Evolutionary conservation across 2,797 vertebrate genomes (phyloP), one percentile per base, ranked within the genome.

Genomic region (Myotis planiceps): DNA sequence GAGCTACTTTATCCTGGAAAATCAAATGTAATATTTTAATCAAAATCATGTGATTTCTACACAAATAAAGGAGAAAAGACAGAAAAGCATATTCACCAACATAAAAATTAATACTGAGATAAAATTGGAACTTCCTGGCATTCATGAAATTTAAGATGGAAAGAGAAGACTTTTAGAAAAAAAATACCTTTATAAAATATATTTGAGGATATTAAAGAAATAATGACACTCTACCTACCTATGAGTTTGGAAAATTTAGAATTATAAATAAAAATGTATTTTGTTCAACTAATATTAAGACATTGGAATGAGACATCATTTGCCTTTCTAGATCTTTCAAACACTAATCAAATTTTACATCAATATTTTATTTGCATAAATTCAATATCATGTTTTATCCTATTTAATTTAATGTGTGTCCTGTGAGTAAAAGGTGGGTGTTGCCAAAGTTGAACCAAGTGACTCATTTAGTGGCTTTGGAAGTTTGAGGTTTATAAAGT

Each of bases 1-100:
- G 71, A 90, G 92, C 75, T 97, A 85, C 86, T 98, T 97, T 98
- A 98, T 98, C 97, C 97, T 98, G 75, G 83, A 98, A 98, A 98
- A 98, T 98, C 96, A 98, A 98, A 98, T 98, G 94, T 95, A 98
- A 97, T 95, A 97, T 97, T 98, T 98, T 98, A 98, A 98, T 98
- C 98, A 98, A 98, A 98, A 97, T 97, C 97, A 90, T 96, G 96
- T 97, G 97, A 98, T 92, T 98, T 98, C 98, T 98, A 80, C 89
- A 97, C 98, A 98, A 98, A 98, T 98, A 98, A 98, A 98, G 90
- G 93, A 98, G 96, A 97, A 98, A 98, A 98, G 97, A 97, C 98
- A 98, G 95, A 98, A 98, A 98, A 98, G 93, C 92, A 97, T 98
- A 97, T 98, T 98, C 97, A 97, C 98, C 97, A 98, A 98, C 96